These are phyloP conservation scores for Ommatoiulus sabulosus DNA, from an alignment of 2,888 invertebrate species.

Conservation along the genomic window DNA sequence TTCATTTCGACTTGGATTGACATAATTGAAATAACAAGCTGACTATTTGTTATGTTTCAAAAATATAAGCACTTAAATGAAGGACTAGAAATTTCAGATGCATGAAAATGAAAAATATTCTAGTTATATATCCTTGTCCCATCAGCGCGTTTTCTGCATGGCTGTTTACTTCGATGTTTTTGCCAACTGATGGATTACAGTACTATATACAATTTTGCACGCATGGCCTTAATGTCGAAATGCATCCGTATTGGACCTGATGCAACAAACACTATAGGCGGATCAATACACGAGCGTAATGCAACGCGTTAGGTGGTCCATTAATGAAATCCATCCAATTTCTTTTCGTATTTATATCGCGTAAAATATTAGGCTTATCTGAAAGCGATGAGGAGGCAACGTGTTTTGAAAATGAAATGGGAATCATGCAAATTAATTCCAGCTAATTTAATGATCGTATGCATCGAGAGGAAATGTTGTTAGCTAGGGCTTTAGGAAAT, in stretches of 20 bases:
- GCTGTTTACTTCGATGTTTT: not conserved
- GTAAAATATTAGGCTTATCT: conserved; percentile 31
- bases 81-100: too few relatives aligned
- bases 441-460: not conserved
- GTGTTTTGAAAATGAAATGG: conserved; percentile 13
- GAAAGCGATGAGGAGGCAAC: not conserved
- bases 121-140: not conserved
- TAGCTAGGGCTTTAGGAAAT: conserved; percentile 9
- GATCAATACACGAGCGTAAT: not conserved
- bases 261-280: not conserved
- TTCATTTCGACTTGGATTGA: too few relatives aligned
- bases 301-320: conserved; percentile 28
- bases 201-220: not conserved
- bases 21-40: too few relatives aligned
- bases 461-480: conserved; percentile 1
- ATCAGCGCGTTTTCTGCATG: not conserved
- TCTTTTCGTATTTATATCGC: conserved; percentile 24
- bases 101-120: not conserved
- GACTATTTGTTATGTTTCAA: too few relatives aligned
- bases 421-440: conserved; percentile 36
- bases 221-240: not conserved
- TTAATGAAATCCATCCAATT: conserved; percentile 43
- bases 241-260: not conserved
- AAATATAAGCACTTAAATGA: too few relatives aligned
- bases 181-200: conserved; percentile 5